phyloP scores from a whole-genome alignment of 37 sponge, comb jelly and placozoan genomes.

The Bolinopsis microptera region DNA sequence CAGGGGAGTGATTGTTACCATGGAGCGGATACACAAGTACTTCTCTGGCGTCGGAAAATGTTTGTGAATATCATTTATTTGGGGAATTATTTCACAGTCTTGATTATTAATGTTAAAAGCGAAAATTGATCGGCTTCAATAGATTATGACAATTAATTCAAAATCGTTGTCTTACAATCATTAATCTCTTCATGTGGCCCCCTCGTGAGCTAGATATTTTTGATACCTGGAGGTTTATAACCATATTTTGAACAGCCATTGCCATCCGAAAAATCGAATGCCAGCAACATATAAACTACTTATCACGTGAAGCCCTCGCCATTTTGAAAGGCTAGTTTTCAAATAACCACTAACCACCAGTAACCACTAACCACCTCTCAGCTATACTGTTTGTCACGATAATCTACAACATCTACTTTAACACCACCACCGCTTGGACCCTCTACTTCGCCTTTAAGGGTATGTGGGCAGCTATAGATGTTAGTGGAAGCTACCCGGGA shows the following conservation, averaged over 20 bases:
- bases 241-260: too few relatives aligned
- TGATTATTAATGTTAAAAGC: background rate
- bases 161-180: too few relatives aligned
- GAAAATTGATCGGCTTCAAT: background rate
- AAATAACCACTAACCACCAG: too few relatives aligned
- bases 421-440: slow-evolving; percentile 49
- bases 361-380: too few relatives aligned
- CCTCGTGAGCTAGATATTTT: too few relatives aligned
- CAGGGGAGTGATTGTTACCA: slow-evolving; percentile 48
- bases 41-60: slow-evolving; percentile 61
- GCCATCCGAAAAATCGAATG: too few relatives aligned
- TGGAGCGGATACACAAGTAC: slow-evolving; percentile 51
- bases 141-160: too few relatives aligned
- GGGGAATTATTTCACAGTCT: background rate
- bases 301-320: too few relatives aligned
- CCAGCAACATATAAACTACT: too few relatives aligned
- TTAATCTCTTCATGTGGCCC: too few relatives aligned
- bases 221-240: too few relatives aligned
- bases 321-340: too few relatives aligned
- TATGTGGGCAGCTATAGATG: background rate
- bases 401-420: slow-evolving; percentile 55
- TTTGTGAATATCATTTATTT: background rate
- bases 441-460: slow-evolving; percentile 52
- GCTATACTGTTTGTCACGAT: slow-evolving; percentile 24
- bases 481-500: background rate